These are phyloP conservation scores for Silurus asotus DNA, from an alignment of 2,113 vertebrate genomes.

Conservation along the genomic window DNA sequence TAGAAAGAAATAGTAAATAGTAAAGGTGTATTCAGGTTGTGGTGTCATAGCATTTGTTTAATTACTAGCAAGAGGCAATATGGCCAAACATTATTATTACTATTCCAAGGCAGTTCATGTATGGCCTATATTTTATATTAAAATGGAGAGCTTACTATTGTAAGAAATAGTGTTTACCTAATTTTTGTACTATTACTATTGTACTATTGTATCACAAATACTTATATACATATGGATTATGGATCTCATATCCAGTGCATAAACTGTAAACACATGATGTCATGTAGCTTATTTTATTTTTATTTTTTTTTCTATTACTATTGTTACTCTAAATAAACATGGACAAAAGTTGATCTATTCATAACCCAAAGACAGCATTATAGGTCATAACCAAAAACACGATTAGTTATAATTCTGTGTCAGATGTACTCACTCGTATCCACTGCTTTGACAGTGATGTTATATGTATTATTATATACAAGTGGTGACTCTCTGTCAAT, in stretches of 20 bases:
- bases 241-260: background rate
- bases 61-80: background rate
- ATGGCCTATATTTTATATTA: background rate
- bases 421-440: conserved; percentile 57
- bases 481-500: conserved; percentile 77
- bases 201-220: background rate
- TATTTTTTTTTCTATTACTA: background rate
- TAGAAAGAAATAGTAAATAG: conserved; percentile 44
- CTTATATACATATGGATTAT: background rate
- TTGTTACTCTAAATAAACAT: background rate
- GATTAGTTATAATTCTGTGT: background rate
- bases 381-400: background rate
- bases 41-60: background rate
- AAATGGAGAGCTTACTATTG: background rate
- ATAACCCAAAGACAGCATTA: background rate
- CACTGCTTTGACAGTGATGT: conserved; percentile 61
- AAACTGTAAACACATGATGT: background rate
- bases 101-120: background rate
- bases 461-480: conserved; percentile 68
- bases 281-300: background rate
- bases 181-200: background rate
- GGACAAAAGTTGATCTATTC: background rate
- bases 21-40: background rate
- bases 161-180: background rate
- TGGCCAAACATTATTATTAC: background rate